Percentiles rank a stretch among this genome's conserved stretches.
Evolutionary conservation across 2,113 vertebrate genomes (phyloP).

Genomic region (Podocnemis expansa): DNA sequence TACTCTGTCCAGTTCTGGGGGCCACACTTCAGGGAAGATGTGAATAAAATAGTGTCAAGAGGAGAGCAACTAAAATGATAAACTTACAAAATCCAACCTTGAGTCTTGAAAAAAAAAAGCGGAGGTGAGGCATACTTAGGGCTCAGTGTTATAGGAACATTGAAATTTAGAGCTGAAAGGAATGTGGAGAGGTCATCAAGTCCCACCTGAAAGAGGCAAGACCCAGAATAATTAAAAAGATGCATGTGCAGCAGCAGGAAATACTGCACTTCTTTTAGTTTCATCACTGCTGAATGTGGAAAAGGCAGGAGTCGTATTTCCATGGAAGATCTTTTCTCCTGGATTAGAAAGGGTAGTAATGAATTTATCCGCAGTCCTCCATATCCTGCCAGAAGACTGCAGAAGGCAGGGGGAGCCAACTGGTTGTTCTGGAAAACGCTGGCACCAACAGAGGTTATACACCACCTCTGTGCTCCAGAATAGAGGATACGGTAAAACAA

Average conservation of each 20-base stretch:
- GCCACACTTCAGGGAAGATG: neutral
- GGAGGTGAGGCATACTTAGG: no score
- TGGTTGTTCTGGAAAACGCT: neutral
- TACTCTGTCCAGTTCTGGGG: neutral
- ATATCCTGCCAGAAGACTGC: neutral
- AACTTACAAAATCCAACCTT: neutral
- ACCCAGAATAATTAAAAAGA: neutral
- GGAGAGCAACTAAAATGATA: neutral
- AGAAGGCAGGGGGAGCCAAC: neutral
- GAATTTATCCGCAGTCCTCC: neutral
- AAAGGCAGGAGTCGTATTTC: neutral
- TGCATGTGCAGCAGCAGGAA: neutral
- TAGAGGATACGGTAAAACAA: accelerated
- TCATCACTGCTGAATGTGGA: neutral
- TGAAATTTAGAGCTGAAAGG: no score
- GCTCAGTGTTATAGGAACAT: no score
- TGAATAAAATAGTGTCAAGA: neutral
- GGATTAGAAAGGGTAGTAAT: neutral
- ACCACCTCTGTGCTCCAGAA: neutral
- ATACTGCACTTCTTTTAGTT: neutral
- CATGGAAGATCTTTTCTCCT: neutral
- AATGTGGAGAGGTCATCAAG: no score
- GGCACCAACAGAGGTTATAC: neutral
- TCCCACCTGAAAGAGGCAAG: no score
- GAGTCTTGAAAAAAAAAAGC: neutral